Conservation (phyloP, 2,888 invertebrate species). For the Teleogryllus oceanicus region DNA sequence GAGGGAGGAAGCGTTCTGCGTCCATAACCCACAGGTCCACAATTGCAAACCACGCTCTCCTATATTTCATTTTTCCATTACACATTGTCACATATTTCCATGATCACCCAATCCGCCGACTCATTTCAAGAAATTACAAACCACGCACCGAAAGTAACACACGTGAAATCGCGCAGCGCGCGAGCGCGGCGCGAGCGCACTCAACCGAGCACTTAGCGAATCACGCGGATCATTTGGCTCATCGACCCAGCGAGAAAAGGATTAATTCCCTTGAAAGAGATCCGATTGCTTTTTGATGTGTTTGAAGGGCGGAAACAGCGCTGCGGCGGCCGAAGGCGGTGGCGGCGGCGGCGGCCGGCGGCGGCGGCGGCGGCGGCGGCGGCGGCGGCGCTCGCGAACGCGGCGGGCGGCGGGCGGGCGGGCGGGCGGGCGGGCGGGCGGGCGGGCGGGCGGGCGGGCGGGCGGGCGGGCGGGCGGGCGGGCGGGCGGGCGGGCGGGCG, state of each 20-base stretch:
- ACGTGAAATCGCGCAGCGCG: neutral
- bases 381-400: too few species aligned
- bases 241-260: neutral
- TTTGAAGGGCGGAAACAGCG: neutral
- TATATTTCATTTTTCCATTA: too few species aligned
- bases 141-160: neutral
- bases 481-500: neutral
- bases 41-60: too few species aligned
- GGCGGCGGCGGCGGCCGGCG: neutral
- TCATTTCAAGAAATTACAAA: neutral
- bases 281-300: slow-evolving; percentile 11
- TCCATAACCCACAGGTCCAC: too few species aligned
- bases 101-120: too few species aligned
- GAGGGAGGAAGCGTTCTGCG: too few species aligned
- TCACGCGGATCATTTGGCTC: neutral
- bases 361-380: neutral
- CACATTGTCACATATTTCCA: too few species aligned
- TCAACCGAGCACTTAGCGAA: neutral
- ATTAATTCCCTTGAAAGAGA: neutral
- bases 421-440: neutral
- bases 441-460: neutral
- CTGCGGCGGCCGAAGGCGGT: neutral
- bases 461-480: neutral
- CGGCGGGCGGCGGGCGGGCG: neutral
- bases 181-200: neutral